Base-by-base conservation (phyloP, 2,797 vertebrate species). In the Myotis daubentonii region DNA sequence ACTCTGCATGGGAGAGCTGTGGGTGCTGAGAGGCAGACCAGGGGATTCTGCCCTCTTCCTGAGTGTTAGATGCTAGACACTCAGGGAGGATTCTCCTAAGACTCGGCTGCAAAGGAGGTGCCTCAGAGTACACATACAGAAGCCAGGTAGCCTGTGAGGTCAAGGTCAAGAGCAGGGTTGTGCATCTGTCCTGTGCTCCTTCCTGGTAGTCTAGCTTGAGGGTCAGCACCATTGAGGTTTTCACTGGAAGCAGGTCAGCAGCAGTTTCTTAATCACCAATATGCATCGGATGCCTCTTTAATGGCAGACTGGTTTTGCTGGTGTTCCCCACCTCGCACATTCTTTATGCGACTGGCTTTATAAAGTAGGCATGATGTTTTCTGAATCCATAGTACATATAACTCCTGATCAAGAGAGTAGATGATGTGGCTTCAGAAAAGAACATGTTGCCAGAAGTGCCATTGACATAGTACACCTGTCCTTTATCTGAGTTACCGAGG, bases 1-100 rank as follows among this genome's bases (percentile, higher is more conserved):
- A 3, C 57, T 81, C 28, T 95, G 25, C 25, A 0, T 17, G 62
- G 83, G 70, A 53, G 70, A 79, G 33, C 33, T 87, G 53, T 0
- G 7, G 84, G 76, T 88, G 84, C 87, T 33, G 62, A 95, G 95
- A 87, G 76, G 47, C 65, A 85, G 68, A 82, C 72, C 25, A 41
- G 91, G 62, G 49, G 25, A 38, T 84, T 89, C 51, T 90, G 62
- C 25, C 33, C 49, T 83, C 71, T 70, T 89, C 60, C 4, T 62
- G 89, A 78, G 71, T 44, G 28, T 38, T 62, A 23, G 76, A 28
- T 62, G 66, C 55, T 72, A 81, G 79, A 70, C n/a, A 68, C 25
- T 62, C 6, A 33, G 30, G 66, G 70, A 87, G 44, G 25, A 60
- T 51, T 38, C 68, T 80, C 86, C 72, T 91, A 25, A 95, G 87